phyloP scores from a whole-genome alignment of 2,113 vertebrate genomes.

The Macquaria ambigua region DNA sequence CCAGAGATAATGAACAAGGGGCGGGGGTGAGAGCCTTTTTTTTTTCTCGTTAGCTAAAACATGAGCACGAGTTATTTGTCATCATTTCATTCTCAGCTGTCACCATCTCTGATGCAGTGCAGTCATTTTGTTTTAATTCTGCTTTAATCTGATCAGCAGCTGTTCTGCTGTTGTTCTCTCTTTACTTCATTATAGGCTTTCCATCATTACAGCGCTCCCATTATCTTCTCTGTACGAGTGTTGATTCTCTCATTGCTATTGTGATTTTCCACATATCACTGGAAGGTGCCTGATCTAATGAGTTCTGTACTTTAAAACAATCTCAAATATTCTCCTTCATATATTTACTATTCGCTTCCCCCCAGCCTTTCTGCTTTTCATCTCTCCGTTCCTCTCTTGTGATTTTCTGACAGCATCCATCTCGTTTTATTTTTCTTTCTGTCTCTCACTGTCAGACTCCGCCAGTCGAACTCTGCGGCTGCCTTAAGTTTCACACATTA shows the following conservation, averaged over 20 bases:
- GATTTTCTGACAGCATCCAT: constrained; percentile 54
- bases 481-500: constrained; percentile 53
- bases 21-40: constrained; percentile 1
- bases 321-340: constrained; percentile 39
- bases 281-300: constrained; percentile 19
- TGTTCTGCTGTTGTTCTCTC: constrained; percentile 54
- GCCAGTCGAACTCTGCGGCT: constrained; percentile 21
- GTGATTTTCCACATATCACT: constrained; percentile 21
- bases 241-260: constrained; percentile 44
- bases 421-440: constrained; percentile 49
- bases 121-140: constrained; percentile 69
- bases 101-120: constrained; percentile 52
- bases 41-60: constrained; percentile 39
- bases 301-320: constrained; percentile 24
- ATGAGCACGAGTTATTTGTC: constrained; percentile 50
- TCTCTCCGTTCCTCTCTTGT: constrained; percentile 26
- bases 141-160: constrained; percentile 71
- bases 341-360: constrained; percentile 21
- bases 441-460: constrained; percentile 41
- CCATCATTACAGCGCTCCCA: constrained; percentile 40
- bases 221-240: constrained; percentile 24
- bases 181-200: constrained; percentile 54
- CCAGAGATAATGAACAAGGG: constrained; percentile 48
- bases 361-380: constrained; percentile 9
- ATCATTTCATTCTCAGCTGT: constrained; percentile 51